Evolutionary conservation across 2,113 vertebrate species (phyloP).

Genomic region (Ursus arctos): DNA sequence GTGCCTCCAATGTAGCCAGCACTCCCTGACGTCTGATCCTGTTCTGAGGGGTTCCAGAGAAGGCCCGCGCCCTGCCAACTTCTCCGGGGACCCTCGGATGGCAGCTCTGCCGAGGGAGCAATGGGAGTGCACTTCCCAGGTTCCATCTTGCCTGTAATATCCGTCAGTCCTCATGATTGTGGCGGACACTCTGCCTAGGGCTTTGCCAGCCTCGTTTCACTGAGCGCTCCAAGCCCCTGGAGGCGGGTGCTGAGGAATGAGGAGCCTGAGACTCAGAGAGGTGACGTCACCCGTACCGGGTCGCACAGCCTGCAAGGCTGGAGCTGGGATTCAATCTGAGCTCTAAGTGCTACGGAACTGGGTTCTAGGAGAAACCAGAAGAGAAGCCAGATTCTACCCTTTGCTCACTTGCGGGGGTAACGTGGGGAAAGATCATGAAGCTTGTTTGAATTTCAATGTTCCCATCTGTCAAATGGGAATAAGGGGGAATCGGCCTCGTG

Average conservation of each 20-base stretch:
- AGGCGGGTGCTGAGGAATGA: background rate
- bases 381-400: rapidly evolving
- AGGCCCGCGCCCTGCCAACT: background rate
- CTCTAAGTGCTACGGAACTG: rapidly evolving
- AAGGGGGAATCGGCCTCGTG: rapidly evolving
- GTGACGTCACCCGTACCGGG: background rate
- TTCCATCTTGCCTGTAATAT: too few relatives aligned
- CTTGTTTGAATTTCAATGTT: background rate
- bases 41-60: background rate
- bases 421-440: background rate
- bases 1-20: background rate
- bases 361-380: background rate
- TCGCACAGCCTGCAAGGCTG: background rate
- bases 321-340: too few relatives aligned
- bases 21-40: background rate
- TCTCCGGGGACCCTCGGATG: background rate
- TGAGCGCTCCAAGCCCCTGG: background rate
- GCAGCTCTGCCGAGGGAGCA: rapidly evolving
- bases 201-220: background rate
- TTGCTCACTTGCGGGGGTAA: background rate
- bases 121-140: rapidly evolving
- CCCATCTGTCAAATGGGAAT: background rate
- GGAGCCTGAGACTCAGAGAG: background rate
- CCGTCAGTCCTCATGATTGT: rapidly evolving
- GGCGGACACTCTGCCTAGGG: background rate